Conservation (phyloP, 1,140 invertebrate species). For the Nasonia vitripennis region DNA sequence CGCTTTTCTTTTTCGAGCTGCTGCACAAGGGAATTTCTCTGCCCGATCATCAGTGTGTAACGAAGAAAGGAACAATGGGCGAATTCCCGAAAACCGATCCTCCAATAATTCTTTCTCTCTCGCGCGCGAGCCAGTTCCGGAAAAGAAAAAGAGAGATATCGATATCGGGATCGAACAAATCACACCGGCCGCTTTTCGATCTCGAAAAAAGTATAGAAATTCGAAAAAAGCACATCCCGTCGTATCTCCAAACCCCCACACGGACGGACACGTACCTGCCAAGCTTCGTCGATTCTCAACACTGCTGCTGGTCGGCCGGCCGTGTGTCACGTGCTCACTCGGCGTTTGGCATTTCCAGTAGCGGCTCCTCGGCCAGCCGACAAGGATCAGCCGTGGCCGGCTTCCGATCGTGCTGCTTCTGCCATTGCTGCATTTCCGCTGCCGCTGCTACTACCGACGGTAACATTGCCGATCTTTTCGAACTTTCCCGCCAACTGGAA, state of each 20-base stretch:
- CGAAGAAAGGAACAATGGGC: too few relatives aligned
- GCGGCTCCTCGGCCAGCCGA: neutral
- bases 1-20: too few relatives aligned
- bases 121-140: too few relatives aligned
- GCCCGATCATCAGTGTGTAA: too few relatives aligned
- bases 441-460: too few relatives aligned
- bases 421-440: neutral
- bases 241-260: neutral
- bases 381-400: slow-evolving; percentile 9
- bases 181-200: neutral
- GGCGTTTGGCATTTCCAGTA: neutral
- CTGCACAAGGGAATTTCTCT: too few relatives aligned
- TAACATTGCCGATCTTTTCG: neutral
- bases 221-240: neutral
- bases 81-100: too few relatives aligned
- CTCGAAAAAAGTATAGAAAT: neutral
- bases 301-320: slow-evolving; percentile 11
- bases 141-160: neutral
- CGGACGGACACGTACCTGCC: neutral
- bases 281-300: neutral
- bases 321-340: slow-evolving; percentile 36
- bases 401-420: too few relatives aligned
- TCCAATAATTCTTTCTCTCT: too few relatives aligned
- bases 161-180: neutral
- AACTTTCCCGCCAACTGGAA: neutral